Evolutionary conservation across 1,140 invertebrate species (phyloP).

Genomic region (Plectrocnemia conspersa): DNA sequence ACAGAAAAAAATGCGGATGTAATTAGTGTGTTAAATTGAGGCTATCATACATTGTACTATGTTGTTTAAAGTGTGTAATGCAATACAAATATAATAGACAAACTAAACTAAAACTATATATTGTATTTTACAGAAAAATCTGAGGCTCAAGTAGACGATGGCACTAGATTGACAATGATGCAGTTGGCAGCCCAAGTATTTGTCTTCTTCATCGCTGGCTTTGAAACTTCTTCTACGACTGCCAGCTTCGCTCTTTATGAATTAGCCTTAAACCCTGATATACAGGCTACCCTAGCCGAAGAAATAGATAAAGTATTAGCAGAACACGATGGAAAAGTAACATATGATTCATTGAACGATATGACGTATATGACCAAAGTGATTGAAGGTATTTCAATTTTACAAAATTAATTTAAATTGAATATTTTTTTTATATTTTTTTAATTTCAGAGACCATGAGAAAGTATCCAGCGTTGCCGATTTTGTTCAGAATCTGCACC

Average conservation of each 20-base stretch:
- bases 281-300: constrained; percentile 49
- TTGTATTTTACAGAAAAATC: neutral
- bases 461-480: constrained; percentile 38
- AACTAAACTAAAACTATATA: neutral
- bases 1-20: neutral
- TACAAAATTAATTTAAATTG: no score
- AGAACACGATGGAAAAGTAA: constrained; percentile 43
- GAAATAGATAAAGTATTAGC: constrained; percentile 51
- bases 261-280: constrained; percentile 52
- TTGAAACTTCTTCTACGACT: constrained; percentile 57
- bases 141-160: constrained; percentile 8
- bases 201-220: constrained; percentile 55
- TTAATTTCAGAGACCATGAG: constrained; percentile 39
- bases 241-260: constrained; percentile 52
- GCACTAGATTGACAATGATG: constrained; percentile 21
- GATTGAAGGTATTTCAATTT: constrained; percentile 45
- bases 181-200: constrained; percentile 47
- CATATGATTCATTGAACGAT: constrained; percentile 48
- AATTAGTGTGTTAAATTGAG: neutral
- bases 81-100: neutral
- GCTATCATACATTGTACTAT: neutral
- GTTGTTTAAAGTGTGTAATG: neutral
- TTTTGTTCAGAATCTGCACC: constrained; percentile 36
- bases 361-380: constrained; percentile 44
- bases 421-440: constrained; percentile 1